Evolutionary conservation across 2,888 invertebrate species (phyloP).

Genomic region (Carabus problematicus): DNA sequence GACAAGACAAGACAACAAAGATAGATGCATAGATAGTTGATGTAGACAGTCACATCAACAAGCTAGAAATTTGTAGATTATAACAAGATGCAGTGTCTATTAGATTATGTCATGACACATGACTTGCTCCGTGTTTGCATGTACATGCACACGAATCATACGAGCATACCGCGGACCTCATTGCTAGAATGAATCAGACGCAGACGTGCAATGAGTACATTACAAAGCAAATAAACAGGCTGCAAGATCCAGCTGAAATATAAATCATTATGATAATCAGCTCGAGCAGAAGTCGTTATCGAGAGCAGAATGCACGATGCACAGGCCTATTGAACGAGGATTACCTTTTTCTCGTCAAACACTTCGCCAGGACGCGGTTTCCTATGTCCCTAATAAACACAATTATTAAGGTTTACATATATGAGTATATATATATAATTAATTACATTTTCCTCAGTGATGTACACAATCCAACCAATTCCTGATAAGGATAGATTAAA

Average conservation of each 20-base stretch:
- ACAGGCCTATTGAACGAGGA: conserved; percentile 47
- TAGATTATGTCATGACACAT: background rate
- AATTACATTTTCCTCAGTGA: too few relatives aligned
- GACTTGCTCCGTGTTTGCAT: conserved; percentile 7
- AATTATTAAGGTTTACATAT: conserved; percentile 40
- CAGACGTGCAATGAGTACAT: conserved; percentile 38
- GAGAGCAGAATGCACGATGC: conserved; percentile 49
- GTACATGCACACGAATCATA: conserved; percentile 1
- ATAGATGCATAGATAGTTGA: conserved; percentile 27
- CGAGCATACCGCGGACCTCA: conserved; percentile 10
- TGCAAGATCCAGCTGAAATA: conserved; percentile 49
- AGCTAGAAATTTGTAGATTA: background rate
- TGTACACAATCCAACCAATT: too few relatives aligned
- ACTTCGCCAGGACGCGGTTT: conserved; percentile 95
- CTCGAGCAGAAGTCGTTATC: conserved; percentile 48
- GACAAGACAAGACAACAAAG: conserved; percentile 40
- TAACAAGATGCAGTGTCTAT: background rate
- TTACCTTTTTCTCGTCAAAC: conserved; percentile 94
- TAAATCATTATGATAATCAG: conserved; percentile 46
- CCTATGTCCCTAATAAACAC: conserved; percentile 76
- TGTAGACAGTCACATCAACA: conserved; percentile 5
- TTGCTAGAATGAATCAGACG: conserved; percentile 21
- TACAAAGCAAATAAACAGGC: conserved; percentile 29
- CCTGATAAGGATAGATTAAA: too few relatives aligned
- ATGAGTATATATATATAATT: conserved; percentile 3